Base-by-base conservation (phyloP, 2,797 vertebrate genomes). In the Tragopan temminckii region DNA sequence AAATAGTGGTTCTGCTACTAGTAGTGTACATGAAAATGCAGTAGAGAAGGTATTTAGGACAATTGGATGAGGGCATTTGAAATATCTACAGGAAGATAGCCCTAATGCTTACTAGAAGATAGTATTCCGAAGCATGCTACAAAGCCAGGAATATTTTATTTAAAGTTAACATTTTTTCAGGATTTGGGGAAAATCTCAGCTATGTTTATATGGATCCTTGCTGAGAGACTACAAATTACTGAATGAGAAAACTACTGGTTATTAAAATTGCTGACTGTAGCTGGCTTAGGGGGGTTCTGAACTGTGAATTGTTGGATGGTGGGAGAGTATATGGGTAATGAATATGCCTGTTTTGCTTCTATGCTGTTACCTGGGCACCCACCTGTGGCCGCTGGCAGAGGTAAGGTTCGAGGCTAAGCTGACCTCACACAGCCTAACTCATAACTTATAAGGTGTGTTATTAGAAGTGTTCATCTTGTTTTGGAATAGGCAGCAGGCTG, bases 21-120 rank as follows among this genome's bases (percentile, higher is more conserved):
- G 23, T 11, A 25, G 38, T 42, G 9, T 4, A 58, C 42, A 7
- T 38, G 24, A 31, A 20, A 38, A 5, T 38, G 5, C 11, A 43
- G 7, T 18, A 58, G 9, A 58, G 53, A 45, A 7, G 29, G n/a
- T 58, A 45, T 55, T 45, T 27, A 75, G 43, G 38, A 46, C 8
- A 29, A 29, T 13, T 29, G 31, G 20, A 12, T 20, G 20, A 42
- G 20, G 33, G 25, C 33, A 25, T 38, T 48, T 55, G 3, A 3
- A 62, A 11, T 40, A 38, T 19, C 23, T 78, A 27, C 27, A 31
- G 46, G 21, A 52, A 67, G 17, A 23, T 8, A 31, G 2, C 35
- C 4, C 2, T n/a, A 40, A 9, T 43, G 17, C 1, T 43, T 27
- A 24, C 14, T 69, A 45, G 21, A 82, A 4, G 3, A 1, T 24